A percentile compares a stretch with the other conserved stretches of the same genome.
phyloP scores from a whole-genome alignment of 2,888 invertebrate species.

The Caenorhabditis uteleia region DNA sequence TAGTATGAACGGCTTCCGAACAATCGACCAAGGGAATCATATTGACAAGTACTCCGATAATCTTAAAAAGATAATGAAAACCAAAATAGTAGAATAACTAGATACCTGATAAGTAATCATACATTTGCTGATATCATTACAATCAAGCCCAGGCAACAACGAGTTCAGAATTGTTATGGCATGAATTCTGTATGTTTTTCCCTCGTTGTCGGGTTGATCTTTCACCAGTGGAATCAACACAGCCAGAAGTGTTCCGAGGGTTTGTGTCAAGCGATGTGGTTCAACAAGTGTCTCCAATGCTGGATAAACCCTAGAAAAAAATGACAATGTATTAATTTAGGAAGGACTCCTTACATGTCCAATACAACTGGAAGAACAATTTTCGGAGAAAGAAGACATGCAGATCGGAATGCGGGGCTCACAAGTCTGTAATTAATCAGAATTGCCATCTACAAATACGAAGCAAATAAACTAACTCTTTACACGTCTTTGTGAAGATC shows the following conservation, averaged over 20 bases:
- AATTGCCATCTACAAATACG: not conserved
- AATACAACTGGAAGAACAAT: constrained; percentile 83
- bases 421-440: constrained; percentile 13
- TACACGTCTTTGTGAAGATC: constrained; percentile 78
- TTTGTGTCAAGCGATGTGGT: constrained; percentile 77
- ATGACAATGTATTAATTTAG: not conserved
- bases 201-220: constrained; percentile 49
- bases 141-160: constrained; percentile 86
- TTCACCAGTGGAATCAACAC: constrained; percentile 71
- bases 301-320: constrained; percentile 75
- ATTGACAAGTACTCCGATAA: constrained; percentile 76
- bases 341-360: constrained; percentile 74
- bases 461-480: constrained; percentile 10
- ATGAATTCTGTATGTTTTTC: constrained; percentile 36
- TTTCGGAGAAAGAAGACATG: constrained; percentile 78
- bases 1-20: constrained; percentile 79
- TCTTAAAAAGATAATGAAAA: constrained; percentile 35
- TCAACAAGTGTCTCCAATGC: constrained; percentile 86
- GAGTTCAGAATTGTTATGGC: constrained; percentile 80
- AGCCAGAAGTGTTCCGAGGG: constrained; percentile 71
- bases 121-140: constrained; percentile 80
- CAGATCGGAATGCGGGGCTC: constrained; percentile 26
- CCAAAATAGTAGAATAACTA: no score
- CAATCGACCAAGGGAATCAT: constrained; percentile 86
- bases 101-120: constrained; percentile 69